These are phyloP conservation scores for Eulemur albifrons DNA, from an alignment of 2,797 vertebrate genomes.

Conservation along the genomic window DNA sequence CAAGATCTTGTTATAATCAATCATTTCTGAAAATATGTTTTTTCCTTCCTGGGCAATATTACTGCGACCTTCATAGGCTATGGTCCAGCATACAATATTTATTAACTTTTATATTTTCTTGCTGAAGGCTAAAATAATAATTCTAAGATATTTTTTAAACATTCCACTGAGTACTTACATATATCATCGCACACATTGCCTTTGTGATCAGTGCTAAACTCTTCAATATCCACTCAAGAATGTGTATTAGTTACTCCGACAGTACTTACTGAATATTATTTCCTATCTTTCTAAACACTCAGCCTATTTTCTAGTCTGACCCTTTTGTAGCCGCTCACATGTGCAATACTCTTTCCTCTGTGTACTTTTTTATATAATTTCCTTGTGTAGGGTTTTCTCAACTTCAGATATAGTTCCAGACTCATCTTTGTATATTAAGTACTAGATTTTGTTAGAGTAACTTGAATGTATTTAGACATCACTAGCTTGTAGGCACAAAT, in stretches of 20 bases:
- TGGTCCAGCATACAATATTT: not conserved
- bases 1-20: not conserved
- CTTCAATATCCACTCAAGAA: not conserved
- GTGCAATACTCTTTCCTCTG: not conserved
- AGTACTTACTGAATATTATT: not conserved
- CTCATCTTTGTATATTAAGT: not conserved
- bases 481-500: not conserved
- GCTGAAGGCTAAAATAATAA: not conserved
- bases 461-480: not conserved
- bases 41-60: not conserved
- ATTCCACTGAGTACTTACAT: not conserved
- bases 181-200: not conserved
- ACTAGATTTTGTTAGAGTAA: not conserved
- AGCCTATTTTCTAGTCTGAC: not conserved
- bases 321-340: not conserved
- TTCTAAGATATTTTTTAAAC: not conserved
- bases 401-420: not conserved
- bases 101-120: not conserved
- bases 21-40: not conserved
- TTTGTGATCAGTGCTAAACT: not conserved
- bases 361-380: not conserved
- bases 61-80: not conserved
- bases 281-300: not conserved
- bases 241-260: not conserved
- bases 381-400: not conserved